Conservation (phyloP, 2,888 invertebrate species). For the Cyclophora punctaria region DNA sequence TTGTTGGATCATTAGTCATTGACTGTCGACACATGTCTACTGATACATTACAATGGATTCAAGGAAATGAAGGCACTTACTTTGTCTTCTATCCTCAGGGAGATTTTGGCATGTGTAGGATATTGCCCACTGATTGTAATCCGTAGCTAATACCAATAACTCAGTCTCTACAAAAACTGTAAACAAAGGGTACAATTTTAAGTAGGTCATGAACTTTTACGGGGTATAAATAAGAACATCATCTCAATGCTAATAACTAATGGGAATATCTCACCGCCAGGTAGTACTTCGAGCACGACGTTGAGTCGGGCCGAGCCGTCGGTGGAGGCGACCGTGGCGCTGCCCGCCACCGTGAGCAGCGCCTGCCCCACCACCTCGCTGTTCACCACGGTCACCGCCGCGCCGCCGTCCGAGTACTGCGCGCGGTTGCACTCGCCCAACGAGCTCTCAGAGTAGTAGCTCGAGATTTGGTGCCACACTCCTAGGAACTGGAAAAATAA, state of each 20-base stretch:
- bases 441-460: conserved; percentile 76
- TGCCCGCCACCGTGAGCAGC: conserved; percentile 40
- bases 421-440: conserved; percentile 77
- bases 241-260: too few species aligned
- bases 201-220: too few species aligned
- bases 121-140: conserved; percentile 77
- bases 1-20: too few species aligned
- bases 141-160: conserved; percentile 76
- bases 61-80: conserved; percentile 35
- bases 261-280: conserved; percentile 26
- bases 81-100: conserved; percentile 48
- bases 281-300: conserved; percentile 40
- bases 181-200: conserved; percentile 10
- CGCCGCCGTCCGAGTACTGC: conserved; percentile 53
- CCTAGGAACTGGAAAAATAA: conserved; percentile 33
- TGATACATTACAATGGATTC: conserved; percentile 17
- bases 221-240: too few species aligned
- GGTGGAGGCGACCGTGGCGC: conserved; percentile 33
- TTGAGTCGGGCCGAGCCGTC: conserved; percentile 41
- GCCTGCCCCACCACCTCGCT: conserved; percentile 51
- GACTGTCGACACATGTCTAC: conserved; percentile 17
- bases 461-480: conserved; percentile 77
- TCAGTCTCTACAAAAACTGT: conserved; percentile 28
- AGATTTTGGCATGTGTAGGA: conserved; percentile 78
- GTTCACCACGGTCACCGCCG: conserved; percentile 29